phyloP scores from a whole-genome alignment of 2,888 invertebrate genomes.

The Mimas tiliae region DNA sequence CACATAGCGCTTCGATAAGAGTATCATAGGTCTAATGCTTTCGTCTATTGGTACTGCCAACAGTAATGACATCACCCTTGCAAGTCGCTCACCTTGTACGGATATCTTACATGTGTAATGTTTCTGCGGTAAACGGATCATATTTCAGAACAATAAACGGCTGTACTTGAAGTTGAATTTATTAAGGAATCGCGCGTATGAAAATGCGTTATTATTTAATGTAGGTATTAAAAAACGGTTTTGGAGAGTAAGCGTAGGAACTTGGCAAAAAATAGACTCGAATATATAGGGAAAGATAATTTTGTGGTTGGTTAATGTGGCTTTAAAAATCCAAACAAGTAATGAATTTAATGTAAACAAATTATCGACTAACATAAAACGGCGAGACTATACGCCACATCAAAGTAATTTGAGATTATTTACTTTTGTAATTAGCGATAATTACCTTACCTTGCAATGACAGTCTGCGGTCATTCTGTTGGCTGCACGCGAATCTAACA shows the following conservation, averaged over 20 bases:
- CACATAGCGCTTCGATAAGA: constrained; percentile 51
- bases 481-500: neutral
- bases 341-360: no score
- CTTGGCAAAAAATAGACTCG: no score
- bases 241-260: no score
- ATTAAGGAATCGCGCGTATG: neutral
- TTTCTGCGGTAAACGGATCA: constrained; percentile 7
- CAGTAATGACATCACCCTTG: constrained; percentile 47
- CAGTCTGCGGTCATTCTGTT: neutral
- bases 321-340: no score
- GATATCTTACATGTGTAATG: constrained; percentile 2
- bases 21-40: constrained; percentile 48
- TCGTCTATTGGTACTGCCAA: constrained; percentile 52
- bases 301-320: no score
- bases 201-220: no score
- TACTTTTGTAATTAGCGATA: neutral
- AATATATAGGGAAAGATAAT: no score
- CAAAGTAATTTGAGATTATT: neutral
- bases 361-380: no score
- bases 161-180: neutral
- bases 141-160: neutral
- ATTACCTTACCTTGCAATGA: neutral
- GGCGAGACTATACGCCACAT: neutral
- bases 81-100: constrained; percentile 36
- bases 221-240: no score